Base-by-base conservation (phyloP, 2,888 invertebrate species). In the Morpho deidamia region DNA sequence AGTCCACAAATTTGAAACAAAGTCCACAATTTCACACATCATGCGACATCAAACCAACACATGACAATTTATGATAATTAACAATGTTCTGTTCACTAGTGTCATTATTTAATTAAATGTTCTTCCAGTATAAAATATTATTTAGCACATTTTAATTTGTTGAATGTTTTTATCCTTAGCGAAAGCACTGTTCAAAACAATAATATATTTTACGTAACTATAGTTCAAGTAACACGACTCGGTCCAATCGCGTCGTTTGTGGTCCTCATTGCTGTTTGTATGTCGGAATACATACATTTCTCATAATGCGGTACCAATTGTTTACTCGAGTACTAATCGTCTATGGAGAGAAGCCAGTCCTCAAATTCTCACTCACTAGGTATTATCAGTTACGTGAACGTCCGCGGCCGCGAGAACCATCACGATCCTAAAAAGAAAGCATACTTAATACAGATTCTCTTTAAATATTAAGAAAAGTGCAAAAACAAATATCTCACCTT, bases 261-360 rank as follows among this genome's bases (percentile, higher is more conserved):
- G 62, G 67, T 71, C 72, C 70, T 71, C 70, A 66, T 71, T 74
- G 44, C 68, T 66, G 73, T 68, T 68, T 66, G 72, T 69, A 76
- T 65, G 67, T 55, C 63, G 64, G 68, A 65, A 63, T 68, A 72
- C 78, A 76, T 77, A 76, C 75, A 71, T 70, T 61, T 73, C 70
- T 72, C 80, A 71, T 74, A 72, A 76, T 79, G 80, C 78, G 76
- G 79, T 83, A 85, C 87, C 88, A 87, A 88, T 83, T 72, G 67
- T 69, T 80, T 69, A 74, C 69, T 79, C 75, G 77, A 82, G 79
- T 81, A 82, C 86, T 84, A 86, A 84, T 83, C 74, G 81, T 86
- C 86, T 86, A 88, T 88, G 89, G 88, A 78, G 89, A 89, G 89
- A 88, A 89, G 88, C 83, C 78, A 84, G 84, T 81, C 86, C 86